Conservation (phyloP, 2,888 invertebrate genomes). For the Tipula unca region DNA sequence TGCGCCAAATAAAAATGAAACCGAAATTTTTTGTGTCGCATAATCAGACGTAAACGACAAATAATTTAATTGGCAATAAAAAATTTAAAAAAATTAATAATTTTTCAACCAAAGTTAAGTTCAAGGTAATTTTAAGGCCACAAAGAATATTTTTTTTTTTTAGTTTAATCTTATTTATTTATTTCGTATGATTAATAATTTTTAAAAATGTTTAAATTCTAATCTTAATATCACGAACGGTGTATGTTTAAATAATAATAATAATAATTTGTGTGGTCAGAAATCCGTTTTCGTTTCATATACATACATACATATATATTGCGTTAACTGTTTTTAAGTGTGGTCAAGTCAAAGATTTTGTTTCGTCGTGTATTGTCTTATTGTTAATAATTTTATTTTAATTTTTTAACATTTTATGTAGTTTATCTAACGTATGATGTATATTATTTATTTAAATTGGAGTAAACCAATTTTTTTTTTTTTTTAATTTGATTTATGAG, state of each 20-base stretch:
- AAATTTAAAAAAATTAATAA: too few species aligned
- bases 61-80: background rate
- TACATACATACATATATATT: background rate
- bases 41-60: background rate
- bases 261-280: background rate
- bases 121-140: conserved; percentile 14
- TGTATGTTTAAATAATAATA: conserved; percentile 14
- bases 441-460: background rate
- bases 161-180: background rate
- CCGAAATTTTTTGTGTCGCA: too few species aligned
- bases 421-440: background rate
- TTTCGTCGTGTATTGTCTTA: background rate
- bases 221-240: background rate
- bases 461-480: background rate
- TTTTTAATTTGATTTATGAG: background rate
- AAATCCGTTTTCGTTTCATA: background rate
- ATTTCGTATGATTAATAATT: background rate
- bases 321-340: conserved; percentile 2
- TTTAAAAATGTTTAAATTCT: background rate
- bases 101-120: background rate
- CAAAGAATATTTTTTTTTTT: background rate
- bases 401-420: background rate
- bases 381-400: background rate
- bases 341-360: conserved; percentile 14
- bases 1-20: background rate